These are phyloP conservation scores for Oncorhynchus tshawytscha DNA, from an alignment of 2,113 vertebrate genomes.

Conservation along the genomic window DNA sequence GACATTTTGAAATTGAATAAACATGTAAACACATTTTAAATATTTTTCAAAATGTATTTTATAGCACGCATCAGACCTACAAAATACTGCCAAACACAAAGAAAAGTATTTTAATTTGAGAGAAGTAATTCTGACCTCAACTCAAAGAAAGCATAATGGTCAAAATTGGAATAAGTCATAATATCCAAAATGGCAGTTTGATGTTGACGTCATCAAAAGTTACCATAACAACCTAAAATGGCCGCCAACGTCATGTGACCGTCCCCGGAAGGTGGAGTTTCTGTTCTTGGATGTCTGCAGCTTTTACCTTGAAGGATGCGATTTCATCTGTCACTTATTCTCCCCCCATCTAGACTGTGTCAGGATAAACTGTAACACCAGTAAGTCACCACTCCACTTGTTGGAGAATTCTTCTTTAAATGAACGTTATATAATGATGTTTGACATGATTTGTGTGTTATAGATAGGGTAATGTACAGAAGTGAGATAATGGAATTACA, in stretches of 20 bases:
- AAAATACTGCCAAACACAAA: not conserved
- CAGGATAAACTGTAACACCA: slow-evolving; percentile 99
- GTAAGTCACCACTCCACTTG: slow-evolving; percentile 99
- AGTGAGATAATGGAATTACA: slow-evolving; percentile 60
- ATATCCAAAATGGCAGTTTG: not conserved
- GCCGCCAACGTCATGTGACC: slow-evolving; percentile 91
- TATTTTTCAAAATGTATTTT: not conserved
- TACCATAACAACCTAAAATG: slow-evolving; percentile 76
- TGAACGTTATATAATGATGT: slow-evolving; percentile 34
- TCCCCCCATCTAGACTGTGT: slow-evolving; percentile 99
- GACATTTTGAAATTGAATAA: slow-evolving; percentile 78
- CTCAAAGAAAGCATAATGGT: not conserved
- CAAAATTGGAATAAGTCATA: not conserved
- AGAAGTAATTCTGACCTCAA: not conserved
- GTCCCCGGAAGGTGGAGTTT: slow-evolving; percentile 99
- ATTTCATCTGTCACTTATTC: slow-evolving; percentile 99
- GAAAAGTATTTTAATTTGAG: not conserved
- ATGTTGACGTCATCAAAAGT: not conserved
- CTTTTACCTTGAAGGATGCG: slow-evolving; percentile 99
- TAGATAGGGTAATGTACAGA: slow-evolving; percentile 39
- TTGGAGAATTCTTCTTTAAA: slow-evolving; percentile 75
- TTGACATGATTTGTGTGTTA: slow-evolving; percentile 49
- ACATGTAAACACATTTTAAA: not conserved
- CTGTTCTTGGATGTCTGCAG: slow-evolving; percentile 99
- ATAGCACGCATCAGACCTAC: not conserved